These are phyloP conservation scores for Epizoanthus illoricatus DNA, from an alignment of 92 coral and sea anemone genomes.

Conservation along the genomic window DNA sequence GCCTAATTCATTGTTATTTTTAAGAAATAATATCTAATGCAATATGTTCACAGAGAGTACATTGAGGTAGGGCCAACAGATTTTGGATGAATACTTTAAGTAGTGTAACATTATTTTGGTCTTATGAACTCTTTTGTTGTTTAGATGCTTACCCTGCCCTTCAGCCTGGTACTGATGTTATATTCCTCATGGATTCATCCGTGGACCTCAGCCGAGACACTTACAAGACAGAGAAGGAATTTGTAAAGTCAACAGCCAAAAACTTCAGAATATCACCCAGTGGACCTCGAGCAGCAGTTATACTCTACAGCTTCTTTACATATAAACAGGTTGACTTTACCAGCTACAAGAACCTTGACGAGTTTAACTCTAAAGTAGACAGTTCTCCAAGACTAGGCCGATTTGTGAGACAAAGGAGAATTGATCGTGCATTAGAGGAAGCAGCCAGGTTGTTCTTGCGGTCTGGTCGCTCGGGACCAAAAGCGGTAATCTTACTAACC, in stretches of 20 bases:
- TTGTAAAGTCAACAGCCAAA: slow-evolving; percentile 72
- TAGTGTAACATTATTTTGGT: too few relatives aligned
- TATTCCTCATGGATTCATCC: slow-evolving; percentile 73
- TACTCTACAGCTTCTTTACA: slow-evolving; percentile 70
- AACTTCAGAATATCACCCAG: slow-evolving; percentile 67
- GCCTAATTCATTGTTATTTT: too few relatives aligned
- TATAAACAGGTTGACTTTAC: slow-evolving; percentile 43
- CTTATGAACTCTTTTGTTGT: background rate
- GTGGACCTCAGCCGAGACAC: slow-evolving; percentile 61
- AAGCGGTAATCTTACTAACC: slow-evolving; percentile 52
- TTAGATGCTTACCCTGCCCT: slow-evolving; percentile 18
- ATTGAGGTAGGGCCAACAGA: too few relatives aligned
- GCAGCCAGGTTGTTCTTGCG: slow-evolving; percentile 32
- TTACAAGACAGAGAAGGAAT: slow-evolving; percentile 70
- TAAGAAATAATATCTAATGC: too few relatives aligned
- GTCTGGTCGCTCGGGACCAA: slow-evolving; percentile 35
- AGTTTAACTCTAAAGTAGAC: slow-evolving; percentile 50
- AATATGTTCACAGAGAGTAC: too few relatives aligned
- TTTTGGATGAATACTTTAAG: too few relatives aligned
- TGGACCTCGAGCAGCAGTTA: slow-evolving; percentile 82
- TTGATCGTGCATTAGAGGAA: slow-evolving; percentile 60
- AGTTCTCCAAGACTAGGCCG: slow-evolving; percentile 51
- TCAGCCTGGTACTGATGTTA: slow-evolving; percentile 34
- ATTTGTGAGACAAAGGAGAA: slow-evolving; percentile 34
- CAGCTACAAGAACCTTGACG: slow-evolving; percentile 32